These are phyloP conservation scores for Drosophila atripex DNA, from an alignment of 2,888 invertebrate genomes.

Conservation along the genomic window DNA sequence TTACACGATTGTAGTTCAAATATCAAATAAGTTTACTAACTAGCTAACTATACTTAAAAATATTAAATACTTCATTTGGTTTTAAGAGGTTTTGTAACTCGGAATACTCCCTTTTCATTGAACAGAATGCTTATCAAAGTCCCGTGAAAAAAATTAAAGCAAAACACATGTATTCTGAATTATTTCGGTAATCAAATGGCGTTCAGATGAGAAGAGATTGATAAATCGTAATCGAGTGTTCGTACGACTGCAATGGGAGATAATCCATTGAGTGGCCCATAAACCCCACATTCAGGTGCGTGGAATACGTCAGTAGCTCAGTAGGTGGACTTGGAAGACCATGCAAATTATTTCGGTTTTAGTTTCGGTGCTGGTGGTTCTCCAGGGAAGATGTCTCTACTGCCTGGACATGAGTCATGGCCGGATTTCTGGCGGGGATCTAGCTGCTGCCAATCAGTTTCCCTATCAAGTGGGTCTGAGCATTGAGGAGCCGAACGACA, in stretches of 20 bases:
- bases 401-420: slow-evolving; percentile 18
- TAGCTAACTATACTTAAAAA: too few relatives aligned
- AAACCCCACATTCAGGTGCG: slow-evolving; percentile 25
- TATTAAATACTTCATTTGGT: background rate
- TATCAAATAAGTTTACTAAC: background rate
- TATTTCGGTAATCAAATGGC: slow-evolving; percentile 39
- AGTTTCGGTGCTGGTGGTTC: slow-evolving; percentile 11
- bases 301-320: slow-evolving; percentile 22
- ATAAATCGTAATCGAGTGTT: slow-evolving; percentile 29
- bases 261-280: slow-evolving; percentile 25
- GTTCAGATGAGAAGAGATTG: slow-evolving; percentile 27
- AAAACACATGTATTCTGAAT: slow-evolving; percentile 34
- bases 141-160: slow-evolving; percentile 14
- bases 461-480: slow-evolving; percentile 58
- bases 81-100: background rate
- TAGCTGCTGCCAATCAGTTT: slow-evolving; percentile 38
- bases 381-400: slow-evolving; percentile 1
- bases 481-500: slow-evolving; percentile 22
- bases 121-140: slow-evolving; percentile 11
- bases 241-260: slow-evolving; percentile 20
- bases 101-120: slow-evolving; percentile 1
- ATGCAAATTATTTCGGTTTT: slow-evolving; percentile 24
- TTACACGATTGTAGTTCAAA: background rate
- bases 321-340: slow-evolving; percentile 10
- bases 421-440: slow-evolving; percentile 44